Percentiles rank a stretch among this genome's conserved stretches.
Conservation (phyloP, 2,888 invertebrate species). For the Parascotia fuliginaria region DNA sequence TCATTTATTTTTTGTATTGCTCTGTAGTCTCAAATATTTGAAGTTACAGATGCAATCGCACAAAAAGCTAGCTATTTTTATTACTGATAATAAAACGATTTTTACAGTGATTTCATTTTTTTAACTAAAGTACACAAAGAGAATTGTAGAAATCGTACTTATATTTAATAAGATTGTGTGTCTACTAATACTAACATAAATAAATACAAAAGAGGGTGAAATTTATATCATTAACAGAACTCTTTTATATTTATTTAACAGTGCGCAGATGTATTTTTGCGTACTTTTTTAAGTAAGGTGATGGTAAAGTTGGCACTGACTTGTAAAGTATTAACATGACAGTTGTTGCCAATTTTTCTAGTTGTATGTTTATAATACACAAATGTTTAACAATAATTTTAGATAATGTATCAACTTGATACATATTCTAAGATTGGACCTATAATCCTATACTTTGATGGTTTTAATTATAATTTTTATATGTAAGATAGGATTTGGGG, state of each 20-base stretch:
- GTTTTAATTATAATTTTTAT: background rate
- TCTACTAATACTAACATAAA: conserved; percentile 61
- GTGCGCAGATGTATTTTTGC: conserved; percentile 53
- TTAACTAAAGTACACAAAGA: background rate
- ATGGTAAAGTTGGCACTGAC: conserved; percentile 62
- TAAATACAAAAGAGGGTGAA: conserved; percentile 25
- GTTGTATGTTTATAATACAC: conserved; percentile 66
- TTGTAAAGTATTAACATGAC: conserved; percentile 7
- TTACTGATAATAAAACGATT: conserved; percentile 34
- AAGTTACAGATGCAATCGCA: conserved; percentile 30
- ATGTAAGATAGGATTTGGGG: conserved; percentile 33
- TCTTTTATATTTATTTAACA: conserved; percentile 40
- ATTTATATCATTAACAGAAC: background rate
- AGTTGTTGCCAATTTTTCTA: conserved; percentile 56
- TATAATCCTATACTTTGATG: conserved; percentile 30
- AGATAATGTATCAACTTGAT: conserved; percentile 50
- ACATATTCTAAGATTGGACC: conserved; percentile 36
- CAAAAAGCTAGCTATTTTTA: conserved; percentile 42
- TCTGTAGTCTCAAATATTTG: conserved; percentile 24
- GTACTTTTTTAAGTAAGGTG: conserved; percentile 65
- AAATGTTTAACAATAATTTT: conserved; percentile 55
- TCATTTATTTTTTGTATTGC: conserved; percentile 38
- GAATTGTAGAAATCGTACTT: conserved; percentile 46
- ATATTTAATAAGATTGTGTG: conserved; percentile 64
- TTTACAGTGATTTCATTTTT: conserved; percentile 9